Evolutionary conservation across 2,113 vertebrate species (phyloP), one percentile per base, ranked within the genome.

Genomic region (Cepphus grylle): DNA sequence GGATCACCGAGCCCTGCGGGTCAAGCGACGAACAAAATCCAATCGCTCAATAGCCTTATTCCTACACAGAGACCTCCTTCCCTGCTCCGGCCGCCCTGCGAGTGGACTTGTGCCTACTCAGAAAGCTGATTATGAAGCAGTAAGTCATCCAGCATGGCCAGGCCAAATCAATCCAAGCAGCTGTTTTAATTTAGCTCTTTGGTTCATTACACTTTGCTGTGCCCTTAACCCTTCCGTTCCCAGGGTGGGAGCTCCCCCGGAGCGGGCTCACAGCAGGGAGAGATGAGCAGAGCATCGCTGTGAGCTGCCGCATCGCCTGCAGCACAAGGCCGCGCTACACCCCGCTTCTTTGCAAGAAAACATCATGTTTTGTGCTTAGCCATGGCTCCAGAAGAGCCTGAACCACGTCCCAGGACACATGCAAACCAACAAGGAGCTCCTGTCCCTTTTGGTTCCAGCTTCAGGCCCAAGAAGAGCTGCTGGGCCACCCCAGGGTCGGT

Each of bases 371-470:
- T 36, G 14, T 40, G 71, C 76, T 58, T 19, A 23, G 42, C 14
- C 12, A 0, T 3, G 34, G 81, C 90, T 81, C 45, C 50, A 29
- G 72, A 43, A 65, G 58, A 26, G 40, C 22, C 23, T 12, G 30
- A 67, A 7, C 34, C 34, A 2, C 1, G 1, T 34, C 25, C 40
- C 1, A 1, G 32, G 63, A 18, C 22, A 4, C 6, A 2, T 4
- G 34, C 26, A 53, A 45, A 58, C 32, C 77, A 9, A 3, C 8
- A 8, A 30, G 18, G 40, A 27, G 26, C 17, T 92, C 43, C 53
- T 27, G 62, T 12, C 36, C 65, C 36, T 73, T 78, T n/a, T n/a
- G 5, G 40, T 61, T 47, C 63, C 32, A 27, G n/a, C 45, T 62
- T 6, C 12, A 17, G 52, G 71, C 15, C 22, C 32, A 4, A 6